Base-by-base conservation (phyloP, 30 jellyfish, hydroid and myxozoan genomes). In the Aurelia aurita complex sp. Pacific region DNA sequence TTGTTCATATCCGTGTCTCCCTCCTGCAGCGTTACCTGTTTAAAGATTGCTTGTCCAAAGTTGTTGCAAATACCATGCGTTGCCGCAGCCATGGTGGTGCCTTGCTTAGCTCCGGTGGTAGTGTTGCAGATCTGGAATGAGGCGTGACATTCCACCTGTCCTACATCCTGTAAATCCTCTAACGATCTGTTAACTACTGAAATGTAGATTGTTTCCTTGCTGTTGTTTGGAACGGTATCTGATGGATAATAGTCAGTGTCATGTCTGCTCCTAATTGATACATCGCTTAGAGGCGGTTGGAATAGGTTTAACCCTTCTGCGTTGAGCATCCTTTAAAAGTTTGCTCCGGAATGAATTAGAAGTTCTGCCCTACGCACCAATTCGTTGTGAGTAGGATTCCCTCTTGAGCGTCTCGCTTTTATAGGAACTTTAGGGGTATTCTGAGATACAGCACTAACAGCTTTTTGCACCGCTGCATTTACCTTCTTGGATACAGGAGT, bases 201-300 rank as follows among this genome's bases (percentile, higher is more conserved):
- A 15, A 67, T 19, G 46, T 42, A 29, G 14, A 67, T 67, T 1
- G 76, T 23, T 19, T 67, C 76, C 43, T 67, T 67, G 54, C 43
- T 67, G 19, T 67, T 67, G 43, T 67, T 57, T 0, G 76, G 76
- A 10, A 23, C 54, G 13, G 76, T 10, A 23, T 67, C 76, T 0
- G 76, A 67, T 67, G 76, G 76, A 67, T 67, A 67, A 10, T 67
- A 67, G 7, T 67, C 76, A 4, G 76, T 67, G 16, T 67, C 76
- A 10, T n/a, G 38, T 4, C 76, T 17, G 10, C 55, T 29, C 17
- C 13, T 23, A 10, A 67, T 23, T 0, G 6, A n/a, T n/a, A 29
- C 55, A 4, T 67, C 19, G 12, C 17, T 23, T 23, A 14, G 54
- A 57, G 7, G 46, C 1, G 67, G 33, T 51, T 74, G 42, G 42